Evolutionary conservation across 2,888 invertebrate genomes (phyloP).

Genomic region (Polyploca ridens): DNA sequence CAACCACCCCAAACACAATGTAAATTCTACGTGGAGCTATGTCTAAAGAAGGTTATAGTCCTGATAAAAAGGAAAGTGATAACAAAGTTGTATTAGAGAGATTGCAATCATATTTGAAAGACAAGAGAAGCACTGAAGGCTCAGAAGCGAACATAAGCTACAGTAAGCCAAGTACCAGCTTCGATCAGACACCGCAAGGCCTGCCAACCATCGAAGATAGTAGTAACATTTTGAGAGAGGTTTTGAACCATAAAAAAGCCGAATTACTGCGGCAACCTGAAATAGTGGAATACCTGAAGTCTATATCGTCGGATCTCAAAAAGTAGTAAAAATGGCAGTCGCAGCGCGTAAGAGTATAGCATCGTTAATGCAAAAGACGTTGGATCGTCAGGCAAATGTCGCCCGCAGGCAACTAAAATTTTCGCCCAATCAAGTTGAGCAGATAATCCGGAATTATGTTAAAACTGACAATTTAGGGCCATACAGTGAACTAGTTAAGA

Average conservation of each 20-base stretch:
- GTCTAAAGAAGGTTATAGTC: constrained; percentile 81
- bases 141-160: constrained; percentile 58
- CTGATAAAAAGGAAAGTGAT: constrained; percentile 78
- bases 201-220: constrained; percentile 62
- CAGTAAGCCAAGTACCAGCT: constrained; percentile 73
- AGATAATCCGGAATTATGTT: constrained; percentile 67
- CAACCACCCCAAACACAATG: constrained; percentile 31
- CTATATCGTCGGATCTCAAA: constrained; percentile 71
- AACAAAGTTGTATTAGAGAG: constrained; percentile 79
- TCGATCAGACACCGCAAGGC: constrained; percentile 55
- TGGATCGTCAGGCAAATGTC: constrained; percentile 68
- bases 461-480: constrained; percentile 64
- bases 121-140: constrained; percentile 70
- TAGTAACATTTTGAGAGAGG: constrained; percentile 73
- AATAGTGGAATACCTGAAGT: constrained; percentile 71
- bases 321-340: constrained; percentile 70
- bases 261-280: constrained; percentile 77
- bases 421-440: constrained; percentile 72
- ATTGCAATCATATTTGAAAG: constrained; percentile 78
- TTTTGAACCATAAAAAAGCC: constrained; percentile 77
- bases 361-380: constrained; percentile 73
- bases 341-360: constrained; percentile 70
- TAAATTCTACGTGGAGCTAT: constrained; percentile 55
- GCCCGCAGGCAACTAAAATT: constrained; percentile 72
- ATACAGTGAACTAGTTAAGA: constrained; percentile 76